Evolutionary conservation across 1,140 invertebrate species (phyloP), one percentile per base, ranked within the genome.

Genomic region (Adoxophyes honmai): DNA sequence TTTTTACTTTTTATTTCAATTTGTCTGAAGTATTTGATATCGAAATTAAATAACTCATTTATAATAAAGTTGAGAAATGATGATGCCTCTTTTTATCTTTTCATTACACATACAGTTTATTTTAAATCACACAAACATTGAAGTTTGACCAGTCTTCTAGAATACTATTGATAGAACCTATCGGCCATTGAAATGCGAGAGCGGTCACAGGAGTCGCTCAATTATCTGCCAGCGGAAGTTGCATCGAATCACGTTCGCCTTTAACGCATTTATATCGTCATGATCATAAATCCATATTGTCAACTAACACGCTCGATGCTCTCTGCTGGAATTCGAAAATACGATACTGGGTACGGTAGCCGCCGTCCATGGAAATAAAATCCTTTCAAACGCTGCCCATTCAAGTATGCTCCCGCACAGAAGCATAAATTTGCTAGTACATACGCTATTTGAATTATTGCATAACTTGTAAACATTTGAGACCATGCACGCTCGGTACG

Each of bases 391-490:
- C 84, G 76, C 81, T 83, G 73, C 76, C 70, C 78, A 83, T 86
- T 28, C 70, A 84, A 87, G 81, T 84, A 72, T 79, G 77, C 83
- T 79, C 73, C 74, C 73, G 79, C 83, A 82, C 71, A 73, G 66
- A 71, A 70, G 81, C 73, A 84, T 84, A 84, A 84, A 84, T 84
- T 85, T 83, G 70, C 72, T 75, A 81, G 66, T 73, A 80, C 36
- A 38, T 48, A 48, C 68, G 73, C 67, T 74, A 75, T 86, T 88
- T 83, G 82, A 88, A 86, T 86, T 86, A 85, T 82, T 77, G 74
- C 81, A 85, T 81, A 83, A 81, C 74, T 81, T 87, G 84, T 87
- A 86, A 86, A 86, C 82, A 79, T 73, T 71, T 74, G 60, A 78
- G 70, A 73, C 62, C 72, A 60, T 57, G 64, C 68, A 59, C 59